Evolutionary conservation across 1,140 invertebrate species (phyloP), one percentile per base, ranked within the genome.

Genomic region (Drosophila bifasciata): DNA sequence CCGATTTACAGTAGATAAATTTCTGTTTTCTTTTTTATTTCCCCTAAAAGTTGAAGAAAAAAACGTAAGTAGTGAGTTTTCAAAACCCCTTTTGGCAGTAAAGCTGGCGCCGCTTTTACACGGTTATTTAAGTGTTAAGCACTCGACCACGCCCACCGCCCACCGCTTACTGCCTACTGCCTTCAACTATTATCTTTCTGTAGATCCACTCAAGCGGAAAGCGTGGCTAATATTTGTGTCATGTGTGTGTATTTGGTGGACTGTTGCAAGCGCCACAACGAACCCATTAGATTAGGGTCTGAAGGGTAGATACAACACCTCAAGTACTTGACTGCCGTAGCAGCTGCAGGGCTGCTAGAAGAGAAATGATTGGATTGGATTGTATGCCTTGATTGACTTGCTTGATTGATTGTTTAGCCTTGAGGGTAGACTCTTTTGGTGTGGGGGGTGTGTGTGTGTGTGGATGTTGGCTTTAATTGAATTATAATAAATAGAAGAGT

Each of bases 101-200:
- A 68, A 56, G 62, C 68, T 70, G 67, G 67, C 67, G 67, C 67
- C 67, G 52, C 48, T 68, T 69, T 58, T 28, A 23, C 66, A 67
- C 32, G 32, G 63, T 68, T 56, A 50, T 68, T 68, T 43, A 41
- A 48, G 41, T 48, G 43, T 50, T 68, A 68, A 56, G 32, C 64
- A 48, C 64, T 55, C 46, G 64, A n/a, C 62, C 50, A 68, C 66
- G 66, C 66, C 66, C 66, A 56, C 66, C 21, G 19, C 13, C 44
- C 55, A 52, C 62, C 52, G 17, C 43, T 21, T 16, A 21, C 43
- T 36, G 60, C 67, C 67, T 25, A 50, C 28, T 21, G 21, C 49
- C 48, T 43, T 39, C 44, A 70, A 70, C 43, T 51, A 58, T 57
- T 36, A 13, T 3, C 23, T 21, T 66, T 50, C 28, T 46, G 25